Evolutionary conservation across 2,888 invertebrate genomes (phyloP).

Genomic region (Chymomyza caudatula): DNA sequence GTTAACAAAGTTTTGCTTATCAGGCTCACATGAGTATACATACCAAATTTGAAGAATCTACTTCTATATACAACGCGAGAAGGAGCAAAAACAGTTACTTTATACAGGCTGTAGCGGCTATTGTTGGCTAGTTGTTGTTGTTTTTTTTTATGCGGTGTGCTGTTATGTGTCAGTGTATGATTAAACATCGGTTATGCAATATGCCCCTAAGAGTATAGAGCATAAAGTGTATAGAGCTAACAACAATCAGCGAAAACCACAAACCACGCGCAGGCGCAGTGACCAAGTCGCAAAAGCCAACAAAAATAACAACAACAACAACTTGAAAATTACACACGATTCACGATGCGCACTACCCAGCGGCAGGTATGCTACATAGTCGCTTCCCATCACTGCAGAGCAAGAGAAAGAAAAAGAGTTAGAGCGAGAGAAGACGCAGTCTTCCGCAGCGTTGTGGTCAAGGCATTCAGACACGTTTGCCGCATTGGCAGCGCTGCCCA

Average conservation of each 20-base stretch:
- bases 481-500: constrained; percentile 58
- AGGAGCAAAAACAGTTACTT: no score
- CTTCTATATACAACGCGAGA: no score
- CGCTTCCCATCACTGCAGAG: background rate
- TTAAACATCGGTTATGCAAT: no score
- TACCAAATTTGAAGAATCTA: no score
- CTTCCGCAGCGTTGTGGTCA: background rate
- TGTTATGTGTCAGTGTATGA: no score
- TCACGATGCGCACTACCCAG: constrained; percentile 47
- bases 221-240: background rate
- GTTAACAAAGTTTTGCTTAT: no score
- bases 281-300: background rate
- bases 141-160: no score
- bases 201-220: no score
- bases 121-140: no score
- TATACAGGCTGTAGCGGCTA: no score
- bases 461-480: constrained; percentile 68
- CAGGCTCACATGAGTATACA: no score
- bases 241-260: constrained; percentile 46
- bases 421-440: background rate
- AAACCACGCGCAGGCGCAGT: constrained; percentile 8
- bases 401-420: background rate
- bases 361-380: background rate
- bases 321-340: constrained; percentile 61
- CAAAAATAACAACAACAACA: constrained; percentile 18